A percentile compares a stretch with the other conserved stretches of the same genome.
These are phyloP conservation scores for Doryteuthis pealeii DNA, from an alignment of 1,140 invertebrate species.

Conservation along the genomic window DNA sequence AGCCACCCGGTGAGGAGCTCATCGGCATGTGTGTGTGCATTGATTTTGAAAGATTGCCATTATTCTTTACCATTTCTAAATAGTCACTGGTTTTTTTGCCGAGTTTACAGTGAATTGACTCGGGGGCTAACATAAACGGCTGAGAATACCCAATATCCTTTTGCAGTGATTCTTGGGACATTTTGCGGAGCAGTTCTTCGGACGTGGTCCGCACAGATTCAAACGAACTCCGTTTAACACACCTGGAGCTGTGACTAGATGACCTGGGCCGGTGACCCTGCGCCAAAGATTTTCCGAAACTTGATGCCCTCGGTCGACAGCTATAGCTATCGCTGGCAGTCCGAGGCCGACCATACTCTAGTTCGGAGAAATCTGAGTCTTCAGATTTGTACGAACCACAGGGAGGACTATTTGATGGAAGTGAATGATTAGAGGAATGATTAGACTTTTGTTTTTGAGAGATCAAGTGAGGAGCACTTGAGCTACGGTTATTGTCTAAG, in stretches of 20 bases:
- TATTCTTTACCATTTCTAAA: slow-evolving; percentile 45
- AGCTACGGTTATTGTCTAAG: slow-evolving; percentile 42
- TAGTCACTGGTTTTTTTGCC: slow-evolving; percentile 33
- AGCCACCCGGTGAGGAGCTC: slow-evolving; percentile 17
- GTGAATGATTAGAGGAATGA: slow-evolving; percentile 21
- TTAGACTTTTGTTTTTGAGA: slow-evolving; percentile 28
- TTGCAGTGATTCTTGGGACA: slow-evolving; percentile 28
- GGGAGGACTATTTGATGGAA: slow-evolving; percentile 31
- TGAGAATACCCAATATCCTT: slow-evolving; percentile 44
- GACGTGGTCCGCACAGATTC: slow-evolving; percentile 38
- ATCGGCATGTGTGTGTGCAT: neutral
- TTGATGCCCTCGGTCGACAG: slow-evolving; percentile 46
- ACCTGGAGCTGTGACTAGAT: slow-evolving; percentile 52
- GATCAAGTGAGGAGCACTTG: slow-evolving; percentile 52
- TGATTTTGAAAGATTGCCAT: neutral
- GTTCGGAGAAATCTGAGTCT: slow-evolving; percentile 54
- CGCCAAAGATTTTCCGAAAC: slow-evolving; percentile 41
- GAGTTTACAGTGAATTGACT: slow-evolving; percentile 12
- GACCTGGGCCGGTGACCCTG: slow-evolving; percentile 49
- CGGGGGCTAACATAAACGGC: slow-evolving; percentile 32
- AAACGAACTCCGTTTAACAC: slow-evolving; percentile 32
- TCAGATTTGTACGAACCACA: slow-evolving; percentile 46
- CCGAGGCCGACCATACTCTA: slow-evolving; percentile 49
- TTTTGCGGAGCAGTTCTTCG: slow-evolving; percentile 32
- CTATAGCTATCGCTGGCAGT: slow-evolving; percentile 56